phyloP scores from a whole-genome alignment of 2,113 vertebrate genomes.

The Irena cyanogastra region DNA sequence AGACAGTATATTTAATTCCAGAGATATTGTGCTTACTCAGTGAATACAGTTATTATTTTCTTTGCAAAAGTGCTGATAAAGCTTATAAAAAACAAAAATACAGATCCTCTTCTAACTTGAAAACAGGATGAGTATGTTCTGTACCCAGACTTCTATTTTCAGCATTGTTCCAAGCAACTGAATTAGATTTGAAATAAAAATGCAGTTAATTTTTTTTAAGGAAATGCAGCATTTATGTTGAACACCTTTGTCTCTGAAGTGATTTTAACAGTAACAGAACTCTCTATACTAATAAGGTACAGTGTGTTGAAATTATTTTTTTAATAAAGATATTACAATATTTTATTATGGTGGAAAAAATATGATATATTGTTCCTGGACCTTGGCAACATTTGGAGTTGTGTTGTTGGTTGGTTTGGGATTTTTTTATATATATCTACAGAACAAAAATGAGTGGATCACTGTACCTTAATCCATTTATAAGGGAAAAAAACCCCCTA shows the following conservation, averaged over 20 bases:
- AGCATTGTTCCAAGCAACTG: neutral
- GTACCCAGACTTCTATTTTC: neutral
- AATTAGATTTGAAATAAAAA: conserved; percentile 12
- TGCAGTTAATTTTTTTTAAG: neutral
- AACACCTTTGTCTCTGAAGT: neutral
- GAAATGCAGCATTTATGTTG: neutral
- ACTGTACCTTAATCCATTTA: neutral
- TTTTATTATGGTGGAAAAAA: neutral
- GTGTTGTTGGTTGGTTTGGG: neutral
- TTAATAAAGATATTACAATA: neutral
- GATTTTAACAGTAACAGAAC: neutral
- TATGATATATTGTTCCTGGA: neutral
- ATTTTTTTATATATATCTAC: neutral
- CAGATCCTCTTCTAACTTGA: neutral
- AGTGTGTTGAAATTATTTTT: neutral
- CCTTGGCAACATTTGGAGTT: neutral
- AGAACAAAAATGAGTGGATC: neutral
- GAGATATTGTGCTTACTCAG: neutral
- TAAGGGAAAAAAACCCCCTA: neutral
- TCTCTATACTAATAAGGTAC: neutral
- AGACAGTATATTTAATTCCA: neutral
- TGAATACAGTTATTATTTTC: conserved; percentile 6
- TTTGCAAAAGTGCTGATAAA: conserved; percentile 26
- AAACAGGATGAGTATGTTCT: conserved; percentile 6
- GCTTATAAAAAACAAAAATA: conserved; percentile 13